Conservation (phyloP, 2,113 vertebrate genomes). For the Raja brachyura region DNA sequence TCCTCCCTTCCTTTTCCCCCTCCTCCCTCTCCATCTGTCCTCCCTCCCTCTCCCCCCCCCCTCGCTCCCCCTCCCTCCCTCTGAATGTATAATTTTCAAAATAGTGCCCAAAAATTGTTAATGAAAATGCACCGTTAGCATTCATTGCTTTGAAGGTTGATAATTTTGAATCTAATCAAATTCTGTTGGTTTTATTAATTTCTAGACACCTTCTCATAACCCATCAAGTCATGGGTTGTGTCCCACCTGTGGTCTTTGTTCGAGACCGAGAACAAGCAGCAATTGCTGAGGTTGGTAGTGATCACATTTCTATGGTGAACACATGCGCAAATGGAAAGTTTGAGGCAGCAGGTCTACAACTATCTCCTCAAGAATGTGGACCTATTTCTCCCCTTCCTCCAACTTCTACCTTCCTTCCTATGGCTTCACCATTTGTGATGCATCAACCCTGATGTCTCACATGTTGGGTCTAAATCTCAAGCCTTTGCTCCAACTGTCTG, state of each 20-base stretch:
- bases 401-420: too few relatives aligned
- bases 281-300: conserved; percentile 58
- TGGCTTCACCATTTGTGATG: too few relatives aligned
- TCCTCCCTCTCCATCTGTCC: too few relatives aligned
- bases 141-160: neutral
- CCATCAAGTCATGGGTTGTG: conserved; percentile 60
- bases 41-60: too few relatives aligned
- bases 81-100: neutral
- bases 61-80: too few relatives aligned
- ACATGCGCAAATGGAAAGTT: neutral
- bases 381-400: too few relatives aligned
- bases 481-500: too few relatives aligned
- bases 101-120: too few relatives aligned
- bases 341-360: neutral
- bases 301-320: neutral
- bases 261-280: conserved; percentile 61
- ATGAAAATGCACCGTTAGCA: neutral
- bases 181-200: conserved; percentile 40
- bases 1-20: too few relatives aligned
- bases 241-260: conserved; percentile 66
- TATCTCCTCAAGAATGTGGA: neutral
- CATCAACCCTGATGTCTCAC: too few relatives aligned
- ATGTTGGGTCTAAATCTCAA: too few relatives aligned
- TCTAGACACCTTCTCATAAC: conserved; percentile 65
- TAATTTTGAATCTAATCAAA: neutral